Base-by-base conservation (phyloP, 2,888 invertebrate genomes). In the Crepidodera aurea region DNA sequence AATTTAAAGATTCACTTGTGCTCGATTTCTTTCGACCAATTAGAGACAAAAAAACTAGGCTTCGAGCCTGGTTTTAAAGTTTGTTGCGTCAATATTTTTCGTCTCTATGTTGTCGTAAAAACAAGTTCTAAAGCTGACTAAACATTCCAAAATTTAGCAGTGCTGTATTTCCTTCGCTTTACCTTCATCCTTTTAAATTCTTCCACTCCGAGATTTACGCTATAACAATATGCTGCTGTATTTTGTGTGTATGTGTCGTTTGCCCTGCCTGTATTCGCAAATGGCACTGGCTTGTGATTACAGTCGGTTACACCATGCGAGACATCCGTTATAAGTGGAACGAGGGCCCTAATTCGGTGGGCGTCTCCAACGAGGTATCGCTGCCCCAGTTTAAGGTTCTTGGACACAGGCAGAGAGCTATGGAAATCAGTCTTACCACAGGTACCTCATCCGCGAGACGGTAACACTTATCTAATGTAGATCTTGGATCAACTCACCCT, bases 231-330 rank as follows among this genome's bases (percentile, higher is more conserved):
- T 66, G 68, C 68, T 73, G 69, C 68, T 69, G 69, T 60, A 66
- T 65, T 67, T 68, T 13, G 29, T 29, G 34, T 34, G 13, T 12
- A 4, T 34, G 34, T 34, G 13, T 12, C 67, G 68, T 65, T 72
- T 73, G 75, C 75, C 73, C 73, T 75, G 61, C 75, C 73, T 46
- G 42, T 53, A 51, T 48, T 13, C 34, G 12, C 37, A 37, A 22
- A 25, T 46, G 68, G 72, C 77, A 59, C 63, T 81, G 78, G 80
- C 80, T 81, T 81, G 79, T 81, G 78, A 78, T 83, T 85, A 84
- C 89, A 96, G 96, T 95, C 91, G 96, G 95, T 88, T 96, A 96
- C 90, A 95, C 95, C 85, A 95, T 94, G 94, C 89, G 93, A 87
- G 95, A 96, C 89, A 95, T 95, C 88, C 90, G 94, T 82, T 96